Percentiles rank a stretch among this genome's conserved stretches.
These are phyloP conservation scores for Loxodonta africana DNA, from an alignment of 2,113 vertebrate species.

Conservation along the genomic window DNA sequence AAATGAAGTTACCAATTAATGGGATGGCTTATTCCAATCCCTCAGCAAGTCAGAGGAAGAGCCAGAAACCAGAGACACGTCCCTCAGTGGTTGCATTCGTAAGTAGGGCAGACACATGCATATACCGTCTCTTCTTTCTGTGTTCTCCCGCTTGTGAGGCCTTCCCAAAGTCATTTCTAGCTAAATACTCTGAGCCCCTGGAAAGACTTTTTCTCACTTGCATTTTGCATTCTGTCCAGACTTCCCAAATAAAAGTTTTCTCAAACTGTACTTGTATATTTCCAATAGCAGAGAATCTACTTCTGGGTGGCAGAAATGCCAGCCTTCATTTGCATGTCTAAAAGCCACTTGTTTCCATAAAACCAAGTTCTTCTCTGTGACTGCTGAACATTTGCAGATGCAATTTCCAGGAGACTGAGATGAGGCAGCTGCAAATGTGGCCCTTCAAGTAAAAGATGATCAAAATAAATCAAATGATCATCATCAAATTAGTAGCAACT, in stretches of 20 bases:
- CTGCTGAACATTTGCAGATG: constrained; percentile 76
- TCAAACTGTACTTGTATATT: constrained; percentile 34
- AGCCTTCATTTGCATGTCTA: constrained; percentile 78
- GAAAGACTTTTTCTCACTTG: constrained; percentile 22
- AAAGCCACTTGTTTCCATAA: constrained; percentile 72
- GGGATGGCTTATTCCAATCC: constrained; percentile 22
- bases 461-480: constrained; percentile 82
- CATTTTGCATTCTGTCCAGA: neutral
- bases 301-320: constrained; percentile 51
- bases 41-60: neutral
- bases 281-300: constrained; percentile 41
- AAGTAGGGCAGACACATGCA: neutral
- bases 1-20: constrained; percentile 58
- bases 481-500: constrained; percentile 80
- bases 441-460: constrained; percentile 78
- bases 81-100: neutral
- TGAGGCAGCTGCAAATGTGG: constrained; percentile 62
- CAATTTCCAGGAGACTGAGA: constrained; percentile 69
- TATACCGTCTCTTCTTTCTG: neutral
- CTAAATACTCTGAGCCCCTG: neutral
- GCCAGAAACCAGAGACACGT: neutral
- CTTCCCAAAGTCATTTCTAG: neutral
- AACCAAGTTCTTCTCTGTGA: constrained; percentile 38
- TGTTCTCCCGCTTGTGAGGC: neutral
- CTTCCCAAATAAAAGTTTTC: constrained; percentile 12